Percentiles rank a stretch among this genome's conserved stretches.
These are phyloP conservation scores for Conus betulinus DNA, from an alignment of 1,140 invertebrate genomes.

Conservation along the genomic window DNA sequence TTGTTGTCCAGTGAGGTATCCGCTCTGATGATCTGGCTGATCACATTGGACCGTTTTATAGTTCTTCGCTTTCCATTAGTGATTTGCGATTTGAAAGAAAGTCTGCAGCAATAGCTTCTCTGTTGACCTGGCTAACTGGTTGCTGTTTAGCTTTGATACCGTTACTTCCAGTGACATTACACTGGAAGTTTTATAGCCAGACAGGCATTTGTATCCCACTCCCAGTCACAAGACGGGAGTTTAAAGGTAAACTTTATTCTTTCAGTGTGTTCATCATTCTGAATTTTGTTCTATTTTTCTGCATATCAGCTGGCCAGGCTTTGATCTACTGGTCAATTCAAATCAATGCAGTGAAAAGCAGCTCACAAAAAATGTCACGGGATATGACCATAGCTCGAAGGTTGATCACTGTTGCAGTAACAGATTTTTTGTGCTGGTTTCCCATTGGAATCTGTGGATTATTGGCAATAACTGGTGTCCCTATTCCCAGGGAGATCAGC, in stretches of 20 bases:
- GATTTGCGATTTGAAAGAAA: neutral
- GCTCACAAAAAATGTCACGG: neutral
- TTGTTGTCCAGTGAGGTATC: conserved; percentile 60
- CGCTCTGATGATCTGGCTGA: conserved; percentile 57
- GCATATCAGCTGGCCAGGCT: neutral
- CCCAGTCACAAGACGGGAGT: neutral
- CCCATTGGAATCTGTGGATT: neutral
- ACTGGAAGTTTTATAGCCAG: conserved; percentile 8
- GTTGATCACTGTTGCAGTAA: neutral
- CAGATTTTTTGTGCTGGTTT: neutral
- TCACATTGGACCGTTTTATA: conserved; percentile 61
- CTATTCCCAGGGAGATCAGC: neutral
- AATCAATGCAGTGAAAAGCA: neutral
- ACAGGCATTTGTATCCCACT: conserved; percentile 5
- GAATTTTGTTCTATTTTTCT: neutral
- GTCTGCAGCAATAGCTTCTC: neutral
- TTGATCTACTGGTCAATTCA: neutral
- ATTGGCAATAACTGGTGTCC: neutral
- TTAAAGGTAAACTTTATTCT: neutral
- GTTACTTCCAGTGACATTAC: neutral
- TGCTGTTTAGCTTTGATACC: neutral
- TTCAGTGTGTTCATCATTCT: neutral
- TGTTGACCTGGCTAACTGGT: neutral
- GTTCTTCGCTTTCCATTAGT: conserved; percentile 37
- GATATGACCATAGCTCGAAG: neutral